phyloP scores from a whole-genome alignment of 2,113 vertebrate species.

The Onychorhynchus coronatus region DNA sequence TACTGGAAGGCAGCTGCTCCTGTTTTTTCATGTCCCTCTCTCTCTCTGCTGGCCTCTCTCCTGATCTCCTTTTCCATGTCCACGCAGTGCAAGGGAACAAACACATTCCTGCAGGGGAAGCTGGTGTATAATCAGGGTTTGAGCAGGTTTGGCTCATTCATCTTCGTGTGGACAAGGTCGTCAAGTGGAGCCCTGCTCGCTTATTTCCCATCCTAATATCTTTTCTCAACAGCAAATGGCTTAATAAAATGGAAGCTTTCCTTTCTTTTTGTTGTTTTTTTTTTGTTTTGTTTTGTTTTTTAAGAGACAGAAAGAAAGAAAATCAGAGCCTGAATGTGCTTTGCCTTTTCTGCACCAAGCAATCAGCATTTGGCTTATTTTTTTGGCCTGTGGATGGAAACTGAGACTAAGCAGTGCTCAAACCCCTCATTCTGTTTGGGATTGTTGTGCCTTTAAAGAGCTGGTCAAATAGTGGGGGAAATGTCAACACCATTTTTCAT shows the following conservation, averaged over 20 bases:
- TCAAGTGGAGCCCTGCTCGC: neutral
- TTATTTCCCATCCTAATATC: neutral
- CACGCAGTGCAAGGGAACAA: neutral
- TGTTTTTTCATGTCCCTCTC: neutral
- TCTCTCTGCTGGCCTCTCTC: neutral
- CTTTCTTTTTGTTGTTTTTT: neutral
- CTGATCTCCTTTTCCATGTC: neutral
- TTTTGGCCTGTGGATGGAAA: neutral
- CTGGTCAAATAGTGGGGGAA: neutral
- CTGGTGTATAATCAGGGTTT: neutral
- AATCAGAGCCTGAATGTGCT: neutral
- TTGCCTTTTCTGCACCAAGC: neutral
- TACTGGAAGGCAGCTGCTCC: constrained; percentile 35
- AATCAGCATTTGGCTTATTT: neutral
- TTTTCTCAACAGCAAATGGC: neutral
- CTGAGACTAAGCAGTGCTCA: neutral
- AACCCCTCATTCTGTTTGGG: neutral
- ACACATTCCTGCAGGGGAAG: neutral
- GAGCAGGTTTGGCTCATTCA: constrained; percentile 14
- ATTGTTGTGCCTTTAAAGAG: neutral
- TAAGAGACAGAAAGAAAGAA: neutral
- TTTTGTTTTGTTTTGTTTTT: neutral
- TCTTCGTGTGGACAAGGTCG: constrained; percentile 9
- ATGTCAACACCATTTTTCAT: neutral
- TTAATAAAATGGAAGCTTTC: constrained; percentile 2